Conservation (phyloP, 2,797 vertebrate species). For the Clarias laeviceps region DNA sequence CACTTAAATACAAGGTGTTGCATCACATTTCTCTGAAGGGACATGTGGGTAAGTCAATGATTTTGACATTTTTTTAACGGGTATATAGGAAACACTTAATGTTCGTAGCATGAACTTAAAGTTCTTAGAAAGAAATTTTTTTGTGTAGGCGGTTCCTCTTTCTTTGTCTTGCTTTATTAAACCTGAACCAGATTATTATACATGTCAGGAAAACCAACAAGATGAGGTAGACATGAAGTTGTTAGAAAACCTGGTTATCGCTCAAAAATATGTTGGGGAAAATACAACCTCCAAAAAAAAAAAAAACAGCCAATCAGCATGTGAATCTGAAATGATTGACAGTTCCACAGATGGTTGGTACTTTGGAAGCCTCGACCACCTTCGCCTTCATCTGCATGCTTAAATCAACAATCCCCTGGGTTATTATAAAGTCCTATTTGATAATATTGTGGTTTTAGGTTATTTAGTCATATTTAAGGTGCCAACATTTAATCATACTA, state of each 20-base stretch:
- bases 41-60: not conserved
- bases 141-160: conserved; percentile 1
- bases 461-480: not conserved
- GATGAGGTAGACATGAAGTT: not conserved
- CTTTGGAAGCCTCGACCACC: not conserved
- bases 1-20: not conserved
- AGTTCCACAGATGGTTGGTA: not conserved
- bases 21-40: not conserved
- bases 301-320: not conserved
- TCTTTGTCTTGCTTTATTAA: not conserved
- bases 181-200: not conserved
- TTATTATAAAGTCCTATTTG: not conserved
- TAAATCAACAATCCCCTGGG: not conserved
- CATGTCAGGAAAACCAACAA: not conserved
- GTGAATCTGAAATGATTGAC: not conserved
- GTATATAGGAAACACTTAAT: not conserved
- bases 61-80: not conserved
- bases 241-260: not conserved
- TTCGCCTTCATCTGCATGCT: not conserved
- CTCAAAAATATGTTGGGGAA: not conserved
- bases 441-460: not conserved
- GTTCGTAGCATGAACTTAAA: too few species aligned
- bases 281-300: not conserved
- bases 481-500: not conserved
- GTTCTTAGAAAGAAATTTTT: not conserved